These are phyloP conservation scores for Oasisia sp. DNA, from an alignment of 2,888 invertebrate genomes.

Conservation along the genomic window DNA sequence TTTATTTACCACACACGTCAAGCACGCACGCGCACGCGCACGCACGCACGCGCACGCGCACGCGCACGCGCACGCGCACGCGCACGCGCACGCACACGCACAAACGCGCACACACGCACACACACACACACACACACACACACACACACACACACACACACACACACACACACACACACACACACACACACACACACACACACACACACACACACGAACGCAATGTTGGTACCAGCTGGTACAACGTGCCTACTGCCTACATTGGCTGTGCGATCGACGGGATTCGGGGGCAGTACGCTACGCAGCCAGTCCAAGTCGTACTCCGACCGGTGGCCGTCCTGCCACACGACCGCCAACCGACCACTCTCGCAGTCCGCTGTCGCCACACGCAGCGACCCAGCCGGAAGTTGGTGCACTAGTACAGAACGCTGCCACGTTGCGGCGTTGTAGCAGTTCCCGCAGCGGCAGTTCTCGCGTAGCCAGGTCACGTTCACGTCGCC, in stretches of 20 bases:
- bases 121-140: no score
- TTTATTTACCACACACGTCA: no score
- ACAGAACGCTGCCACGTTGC: slow-evolving; percentile 73
- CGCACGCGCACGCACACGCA: no score
- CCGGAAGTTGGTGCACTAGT: slow-evolving; percentile 58
- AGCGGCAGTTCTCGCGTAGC: slow-evolving; percentile 75
- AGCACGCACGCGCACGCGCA: no score
- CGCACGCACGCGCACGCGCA: no score
- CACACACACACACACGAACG: no score
- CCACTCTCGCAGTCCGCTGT: slow-evolving; percentile 55
- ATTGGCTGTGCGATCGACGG: background rate
- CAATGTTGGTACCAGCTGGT: no score
- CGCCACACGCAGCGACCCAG: background rate
- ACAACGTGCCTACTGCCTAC: background rate
- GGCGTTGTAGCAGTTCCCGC: slow-evolving; percentile 72
- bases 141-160: no score
- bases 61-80: no score
- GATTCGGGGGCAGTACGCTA: slow-evolving; percentile 27
- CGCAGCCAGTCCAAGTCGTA: slow-evolving; percentile 46
- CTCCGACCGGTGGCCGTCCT: slow-evolving; percentile 49
- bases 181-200: no score
- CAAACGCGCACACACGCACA: no score
- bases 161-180: no score
- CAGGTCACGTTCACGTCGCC: slow-evolving; percentile 57
- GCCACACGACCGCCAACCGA: slow-evolving; percentile 69